Base-by-base conservation (phyloP, 2,797 vertebrate species). In the Pangasius djambal region DNA sequence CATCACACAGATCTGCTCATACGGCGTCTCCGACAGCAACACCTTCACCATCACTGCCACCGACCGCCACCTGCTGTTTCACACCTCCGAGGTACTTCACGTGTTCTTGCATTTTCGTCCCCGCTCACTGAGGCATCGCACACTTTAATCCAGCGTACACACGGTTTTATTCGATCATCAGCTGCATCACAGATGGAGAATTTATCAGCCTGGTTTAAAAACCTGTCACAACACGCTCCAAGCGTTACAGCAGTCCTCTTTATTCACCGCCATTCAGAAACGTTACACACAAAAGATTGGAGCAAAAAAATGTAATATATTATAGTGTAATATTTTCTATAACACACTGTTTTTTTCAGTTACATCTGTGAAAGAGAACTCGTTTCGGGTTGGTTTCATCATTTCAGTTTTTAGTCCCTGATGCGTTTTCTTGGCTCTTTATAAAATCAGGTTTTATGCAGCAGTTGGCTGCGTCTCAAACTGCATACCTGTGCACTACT, bases 1-100 rank as follows among this genome's bases (percentile, higher is more conserved):
- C 88, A 98, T 98, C 0, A 95, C 96, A 65, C 97, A 97, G 90
- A 98, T 99, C 94, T 97, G 97, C 91, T 97, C 97, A 87, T 99
- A 98, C 0, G 97, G 97, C 0, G 95, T 97, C 48, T 97, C 96
- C 0, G 97, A 97, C 90, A 96, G 97, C 93, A 96, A 97, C 95
- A 98, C 96, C 81, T 97, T 99, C 95, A 97, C 96, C 89, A 94
- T 99, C 93, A 97, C 97, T 0, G 95, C 98, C 44, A 97, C 96
- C 34, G 98, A 98, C 89, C 95, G 95, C 81, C 97, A 98, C 89
- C 95, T 98, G 90, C 95, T 98, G 86, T 97, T 99, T 31, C 97
- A 98, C 95, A 98, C 97, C 88, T 96, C 96, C 91, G 97, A 98
- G 97, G 98, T 98, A 95, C 44, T 34, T 3, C 6, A 0, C 2